phyloP scores from a whole-genome alignment of 1,140 invertebrate species.

The Drosophila hydei region DNA sequence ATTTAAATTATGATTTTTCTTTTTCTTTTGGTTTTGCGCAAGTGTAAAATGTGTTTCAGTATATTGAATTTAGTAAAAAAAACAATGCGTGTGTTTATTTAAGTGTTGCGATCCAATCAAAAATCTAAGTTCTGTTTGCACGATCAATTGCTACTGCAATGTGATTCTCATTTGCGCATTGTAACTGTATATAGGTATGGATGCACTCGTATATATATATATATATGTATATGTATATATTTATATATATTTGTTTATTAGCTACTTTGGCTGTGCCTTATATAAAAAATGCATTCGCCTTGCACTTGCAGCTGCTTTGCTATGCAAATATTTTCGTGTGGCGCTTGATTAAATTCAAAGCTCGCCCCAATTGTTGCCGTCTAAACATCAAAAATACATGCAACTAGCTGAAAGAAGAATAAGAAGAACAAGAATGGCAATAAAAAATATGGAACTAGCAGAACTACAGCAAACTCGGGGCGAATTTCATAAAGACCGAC shows the following conservation, averaged over 20 bases:
- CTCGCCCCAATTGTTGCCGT: slow-evolving; percentile 14
- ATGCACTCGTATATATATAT: too few relatives aligned
- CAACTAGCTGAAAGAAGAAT: slow-evolving; percentile 4
- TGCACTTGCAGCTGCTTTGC: not conserved
- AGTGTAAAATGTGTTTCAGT: too few relatives aligned
- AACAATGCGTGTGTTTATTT: too few relatives aligned
- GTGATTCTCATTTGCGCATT: too few relatives aligned
- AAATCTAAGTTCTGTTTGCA: too few relatives aligned
- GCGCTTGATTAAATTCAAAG: slow-evolving; percentile 65
- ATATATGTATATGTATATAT: too few relatives aligned
- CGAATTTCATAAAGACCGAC: slow-evolving; percentile 66
- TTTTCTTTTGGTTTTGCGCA: too few relatives aligned
- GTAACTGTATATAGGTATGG: not conserved
- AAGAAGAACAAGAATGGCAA: not conserved
- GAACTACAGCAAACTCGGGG: not conserved
- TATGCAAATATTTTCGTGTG: slow-evolving; percentile 17
- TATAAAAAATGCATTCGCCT: slow-evolving; percentile 25
- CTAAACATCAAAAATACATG: slow-evolving; percentile 68
- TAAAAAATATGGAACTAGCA: not conserved
- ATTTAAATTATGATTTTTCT: too few relatives aligned
- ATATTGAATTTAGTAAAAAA: too few relatives aligned
- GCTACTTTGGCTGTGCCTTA: not conserved
- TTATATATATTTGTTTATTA: not conserved
- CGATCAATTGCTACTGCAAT: too few relatives aligned
- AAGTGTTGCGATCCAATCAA: too few relatives aligned